Evolutionary conservation across 1,140 invertebrate genomes (phyloP).

Genomic region (Halyomorpha halys): DNA sequence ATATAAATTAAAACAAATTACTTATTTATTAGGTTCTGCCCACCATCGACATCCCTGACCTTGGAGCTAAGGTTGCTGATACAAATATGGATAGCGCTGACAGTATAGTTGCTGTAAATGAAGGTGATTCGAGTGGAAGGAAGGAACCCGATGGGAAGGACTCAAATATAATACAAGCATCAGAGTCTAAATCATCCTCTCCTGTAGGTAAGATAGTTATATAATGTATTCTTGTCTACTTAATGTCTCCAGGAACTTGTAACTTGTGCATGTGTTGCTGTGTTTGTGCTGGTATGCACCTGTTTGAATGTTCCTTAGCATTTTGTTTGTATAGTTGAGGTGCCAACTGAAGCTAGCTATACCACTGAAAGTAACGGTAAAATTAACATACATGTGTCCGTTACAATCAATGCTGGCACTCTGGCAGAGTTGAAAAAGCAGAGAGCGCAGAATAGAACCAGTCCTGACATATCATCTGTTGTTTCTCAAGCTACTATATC

Average conservation of each 20-base stretch:
- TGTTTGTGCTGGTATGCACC: no score
- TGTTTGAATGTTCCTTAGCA: no score
- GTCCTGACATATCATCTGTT: slow-evolving; percentile 31
- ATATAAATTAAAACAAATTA: neutral
- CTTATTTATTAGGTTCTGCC: neutral
- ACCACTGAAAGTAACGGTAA: slow-evolving; percentile 66
- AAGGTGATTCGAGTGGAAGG: slow-evolving; percentile 29
- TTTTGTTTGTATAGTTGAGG: slow-evolving; percentile 28
- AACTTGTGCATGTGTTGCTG: neutral
- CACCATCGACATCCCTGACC: neutral
- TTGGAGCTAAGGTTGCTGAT: neutral
- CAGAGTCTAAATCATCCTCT: neutral
- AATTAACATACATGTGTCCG: slow-evolving; percentile 73
- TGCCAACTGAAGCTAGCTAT: slow-evolving; percentile 37
- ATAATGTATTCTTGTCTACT: neutral
- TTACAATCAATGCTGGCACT: slow-evolving; percentile 51
- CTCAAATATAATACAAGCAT: slow-evolving; percentile 31
- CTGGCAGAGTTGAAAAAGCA: slow-evolving; percentile 85
- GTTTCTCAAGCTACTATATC: slow-evolving; percentile 19
- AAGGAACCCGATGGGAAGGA: slow-evolving; percentile 68
- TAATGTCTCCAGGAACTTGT: neutral
- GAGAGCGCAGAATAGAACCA: slow-evolving; percentile 62
- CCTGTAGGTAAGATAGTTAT: slow-evolving; percentile 13
- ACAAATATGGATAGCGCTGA: neutral
- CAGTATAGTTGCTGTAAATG: neutral